These are phyloP conservation scores for Acrocera orbiculus DNA, from an alignment of 2,888 invertebrate species.

Conservation along the genomic window DNA sequence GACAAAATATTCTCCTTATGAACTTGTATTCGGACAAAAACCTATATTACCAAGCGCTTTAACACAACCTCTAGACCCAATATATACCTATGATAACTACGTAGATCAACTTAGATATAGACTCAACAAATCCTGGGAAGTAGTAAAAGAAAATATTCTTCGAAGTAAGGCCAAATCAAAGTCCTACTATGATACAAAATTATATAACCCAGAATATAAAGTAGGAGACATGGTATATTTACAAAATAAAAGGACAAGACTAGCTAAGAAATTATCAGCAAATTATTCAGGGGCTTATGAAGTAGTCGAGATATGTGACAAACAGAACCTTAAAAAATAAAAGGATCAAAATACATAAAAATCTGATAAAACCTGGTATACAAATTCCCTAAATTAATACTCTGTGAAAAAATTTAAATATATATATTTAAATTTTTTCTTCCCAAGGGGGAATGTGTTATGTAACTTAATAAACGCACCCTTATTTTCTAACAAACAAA, in stretches of 20 bases:
- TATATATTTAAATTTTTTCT: too few species aligned
- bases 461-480: too few species aligned
- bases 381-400: too few species aligned
- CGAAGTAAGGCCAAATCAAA: constrained; percentile 6
- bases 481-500: too few species aligned
- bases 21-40: constrained; percentile 7
- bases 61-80: constrained; percentile 4
- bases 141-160: constrained; percentile 7
- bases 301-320: constrained; percentile 3
- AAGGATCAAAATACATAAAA: not conserved
- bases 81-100: constrained; percentile 8
- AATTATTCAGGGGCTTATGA: constrained; percentile 7
- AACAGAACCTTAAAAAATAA: constrained; percentile 3
- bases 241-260: constrained; percentile 5
- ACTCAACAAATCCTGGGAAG: constrained; percentile 6
- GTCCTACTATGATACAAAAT: constrained; percentile 3
- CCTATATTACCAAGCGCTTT: constrained; percentile 6
- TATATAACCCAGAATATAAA: constrained; percentile 3
- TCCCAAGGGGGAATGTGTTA: too few species aligned
- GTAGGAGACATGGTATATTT: constrained; percentile 7
- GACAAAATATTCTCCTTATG: constrained; percentile 6
- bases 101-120: constrained; percentile 7
- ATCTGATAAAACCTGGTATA: constrained; percentile 3
- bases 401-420: too few species aligned
- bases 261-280: constrained; percentile 5